Conservation (phyloP, 2,113 vertebrate genomes). For the Carlito syrichta region DNA sequence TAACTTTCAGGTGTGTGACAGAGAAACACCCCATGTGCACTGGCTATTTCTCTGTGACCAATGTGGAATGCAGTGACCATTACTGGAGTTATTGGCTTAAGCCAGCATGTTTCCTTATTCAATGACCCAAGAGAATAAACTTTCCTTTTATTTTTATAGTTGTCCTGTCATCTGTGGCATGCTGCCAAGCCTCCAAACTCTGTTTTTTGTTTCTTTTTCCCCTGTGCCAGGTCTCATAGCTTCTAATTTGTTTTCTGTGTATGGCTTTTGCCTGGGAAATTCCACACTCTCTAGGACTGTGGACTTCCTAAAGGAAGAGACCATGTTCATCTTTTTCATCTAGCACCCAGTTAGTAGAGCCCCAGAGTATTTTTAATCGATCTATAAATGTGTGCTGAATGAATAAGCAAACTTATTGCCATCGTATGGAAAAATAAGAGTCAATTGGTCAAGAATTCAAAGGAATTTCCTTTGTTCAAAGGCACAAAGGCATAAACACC, state of each 20-base stretch:
- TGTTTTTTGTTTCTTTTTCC: too few species aligned
- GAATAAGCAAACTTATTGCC: too few species aligned
- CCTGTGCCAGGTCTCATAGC: background rate
- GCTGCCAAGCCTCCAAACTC: background rate
- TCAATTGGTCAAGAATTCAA: background rate
- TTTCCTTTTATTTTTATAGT: accelerated
- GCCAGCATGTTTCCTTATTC: too few species aligned
- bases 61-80: accelerated
- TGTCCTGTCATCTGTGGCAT: accelerated
- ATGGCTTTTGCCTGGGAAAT: background rate
- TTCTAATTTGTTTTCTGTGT: background rate
- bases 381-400: background rate
- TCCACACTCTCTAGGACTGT: accelerated
- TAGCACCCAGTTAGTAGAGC: background rate
- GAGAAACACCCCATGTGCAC: accelerated
- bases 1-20: accelerated
- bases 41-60: background rate
- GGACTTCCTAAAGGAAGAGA: background rate
- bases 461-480: background rate
- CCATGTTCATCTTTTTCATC: too few species aligned
- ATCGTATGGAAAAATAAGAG: background rate
- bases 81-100: background rate
- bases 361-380: background rate
- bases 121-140: background rate
- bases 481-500: accelerated